phyloP scores from a whole-genome alignment of 2,797 vertebrate species.

The Platyrinchus mystaceus region DNA sequence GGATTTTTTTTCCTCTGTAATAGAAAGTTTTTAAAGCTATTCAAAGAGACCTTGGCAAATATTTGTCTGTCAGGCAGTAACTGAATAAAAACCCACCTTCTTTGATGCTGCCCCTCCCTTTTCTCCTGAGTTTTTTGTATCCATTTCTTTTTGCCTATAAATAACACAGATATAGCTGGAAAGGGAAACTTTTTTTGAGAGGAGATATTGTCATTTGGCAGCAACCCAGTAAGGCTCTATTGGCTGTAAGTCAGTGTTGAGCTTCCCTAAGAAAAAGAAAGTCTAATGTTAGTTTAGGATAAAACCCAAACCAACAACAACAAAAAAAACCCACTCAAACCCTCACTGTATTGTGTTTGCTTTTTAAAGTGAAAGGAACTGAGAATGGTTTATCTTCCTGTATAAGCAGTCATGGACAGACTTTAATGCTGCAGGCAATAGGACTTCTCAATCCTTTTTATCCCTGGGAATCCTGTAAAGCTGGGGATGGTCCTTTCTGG shows the following conservation, averaged over 20 bases:
- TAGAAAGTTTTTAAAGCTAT: background rate
- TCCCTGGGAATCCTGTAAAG: background rate
- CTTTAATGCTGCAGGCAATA: background rate
- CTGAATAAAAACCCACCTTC: background rate
- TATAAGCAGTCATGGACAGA: background rate
- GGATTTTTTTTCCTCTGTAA: background rate
- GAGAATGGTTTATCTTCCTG: background rate
- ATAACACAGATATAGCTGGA: conserved; percentile 22
- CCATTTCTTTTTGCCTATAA: conserved; percentile 14
- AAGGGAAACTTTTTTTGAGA: background rate
- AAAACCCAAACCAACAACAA: background rate
- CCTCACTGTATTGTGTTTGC: background rate
- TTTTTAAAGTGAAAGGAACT: background rate
- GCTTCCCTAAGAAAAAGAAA: background rate
- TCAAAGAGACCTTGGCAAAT: background rate
- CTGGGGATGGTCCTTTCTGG: background rate
- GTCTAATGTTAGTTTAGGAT: background rate
- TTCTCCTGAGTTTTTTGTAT: background rate
- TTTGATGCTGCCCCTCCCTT: background rate
- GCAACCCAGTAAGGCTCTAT: background rate
- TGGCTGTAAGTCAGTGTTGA: background rate
- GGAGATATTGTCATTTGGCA: background rate
- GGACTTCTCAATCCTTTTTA: background rate
- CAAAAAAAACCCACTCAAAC: background rate
- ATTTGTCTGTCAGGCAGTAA: background rate